Base-by-base conservation (phyloP, 2,888 invertebrate species). In the Stenodema calcarata region DNA sequence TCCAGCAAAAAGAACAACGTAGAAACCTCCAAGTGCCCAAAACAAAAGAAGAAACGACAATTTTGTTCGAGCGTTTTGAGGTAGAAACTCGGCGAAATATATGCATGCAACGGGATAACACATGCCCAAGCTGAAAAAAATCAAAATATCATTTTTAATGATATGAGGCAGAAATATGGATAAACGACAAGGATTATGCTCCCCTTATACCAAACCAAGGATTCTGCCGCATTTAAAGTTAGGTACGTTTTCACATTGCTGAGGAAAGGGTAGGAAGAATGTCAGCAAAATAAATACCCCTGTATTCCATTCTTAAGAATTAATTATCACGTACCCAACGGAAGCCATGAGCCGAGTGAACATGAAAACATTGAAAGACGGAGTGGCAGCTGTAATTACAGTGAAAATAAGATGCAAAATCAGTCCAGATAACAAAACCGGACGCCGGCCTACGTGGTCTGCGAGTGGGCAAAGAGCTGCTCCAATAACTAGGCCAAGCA, bases 21-120 rank as follows among this genome's bases (percentile, higher is more conserved):
- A 88, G 23, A 86, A 73, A 62, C 88, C 88, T 54, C 88, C 88
- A 2, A 88, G 47, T 6, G 88, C 86, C 88, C 88, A 88, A 69
- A 88, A 88, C 42, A 87, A 70, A 7, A 88, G 76, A 11, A 88
- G 80, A 16, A 83, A 69, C 7, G 88, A 87, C 12, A 88, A n/a
- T 42, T 84, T 87, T 16, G 79, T 75, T 69, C 88, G 69, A 16
- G 87, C 82, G 75, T 86, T 84, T 50, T 84, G 86, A 44, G 88
- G 87, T 6, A 88, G 84, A 70, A 87, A 88, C 76, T 88, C 88
- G 11, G 88, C 87, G 12, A 88, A 87, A 41, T 87, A 87, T 18
- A 88, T 82, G 42, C 88, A 88, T 16, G 88, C 82, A 0, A 84
- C 84, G n/a, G 88, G 88, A 54, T 75, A 87, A 50, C 86, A 86